Evolutionary conservation across 2,113 vertebrate species (phyloP), one percentile per base, ranked within the genome.

Genomic region (Tachysurus fulvidraco): DNA sequence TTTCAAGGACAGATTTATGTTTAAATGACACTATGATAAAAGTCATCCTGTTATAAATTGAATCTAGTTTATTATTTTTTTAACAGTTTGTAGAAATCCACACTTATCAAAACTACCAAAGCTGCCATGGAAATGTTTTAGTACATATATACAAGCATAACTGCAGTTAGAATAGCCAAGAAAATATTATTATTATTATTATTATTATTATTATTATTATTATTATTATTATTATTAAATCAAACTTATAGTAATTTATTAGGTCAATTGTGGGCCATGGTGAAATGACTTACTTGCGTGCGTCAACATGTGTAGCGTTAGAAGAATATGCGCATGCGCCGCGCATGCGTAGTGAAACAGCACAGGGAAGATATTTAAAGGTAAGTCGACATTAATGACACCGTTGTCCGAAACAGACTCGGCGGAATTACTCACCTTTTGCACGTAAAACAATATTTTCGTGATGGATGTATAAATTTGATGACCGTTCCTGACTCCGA

Each of bases 401-500:
- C n/a, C n/a, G n/a, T n/a, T n/a, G n/a, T n/a, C n/a, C n/a, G n/a
- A n/a, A n/a, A n/a, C n/a, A n/a, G n/a, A n/a, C 0, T 14, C n/a
- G 2, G 5, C 11, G 0, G 17, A 54, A n/a, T 2, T 28, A 16
- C 21, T 4, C 52, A 21, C 12, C 7, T 11, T 30, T 79, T 28
- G 3, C 7, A 2, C 23, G 1, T 1, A 46, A 54, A 52, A n/a
- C 10, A 10, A 55, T 74, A 65, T 46, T 21, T 30, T 28, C 50
- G 11, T 60, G 46, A 88, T 89, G 88, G 69, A 83, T 50, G 36
- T 36, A 44, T 60, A 1, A 10, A 73, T 69, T 4, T 54, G 54
- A 88, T n/a, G 55, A 86, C 52, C 23, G 30, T 65, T 54, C 50
- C 83, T 17, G 79, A 85, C 44, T 57, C 52, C 46, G 25, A 14